These are phyloP conservation scores for Doris montereyensis DNA, from an alignment of 2,888 invertebrate species.

Conservation along the genomic window DNA sequence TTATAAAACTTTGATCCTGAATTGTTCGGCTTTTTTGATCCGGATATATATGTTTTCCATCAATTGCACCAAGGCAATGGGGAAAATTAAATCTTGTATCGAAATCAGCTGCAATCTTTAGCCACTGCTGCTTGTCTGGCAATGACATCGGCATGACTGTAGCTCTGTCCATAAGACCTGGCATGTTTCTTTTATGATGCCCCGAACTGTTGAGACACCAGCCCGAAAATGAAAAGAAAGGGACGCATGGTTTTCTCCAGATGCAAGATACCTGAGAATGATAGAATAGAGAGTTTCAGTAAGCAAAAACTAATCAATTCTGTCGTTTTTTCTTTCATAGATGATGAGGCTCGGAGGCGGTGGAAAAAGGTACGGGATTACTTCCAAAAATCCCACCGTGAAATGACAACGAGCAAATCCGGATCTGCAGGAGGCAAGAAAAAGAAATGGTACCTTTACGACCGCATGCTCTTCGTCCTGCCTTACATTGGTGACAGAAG, in stretches of 20 bases:
- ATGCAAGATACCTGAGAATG: too few relatives aligned
- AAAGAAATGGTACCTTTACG: slow-evolving; percentile 7
- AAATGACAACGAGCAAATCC: not conserved
- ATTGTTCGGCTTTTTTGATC: not conserved
- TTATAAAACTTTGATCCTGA: too few relatives aligned
- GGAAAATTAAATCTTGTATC: not conserved
- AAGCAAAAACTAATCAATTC: too few relatives aligned
- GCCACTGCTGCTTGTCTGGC: too few relatives aligned
- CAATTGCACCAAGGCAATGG: not conserved
- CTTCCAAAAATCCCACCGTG: slow-evolving; percentile 6
- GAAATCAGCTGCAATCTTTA: not conserved
- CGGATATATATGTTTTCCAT: not conserved
- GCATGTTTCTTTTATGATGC: too few relatives aligned
- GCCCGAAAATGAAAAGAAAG: too few relatives aligned
- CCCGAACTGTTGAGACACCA: too few relatives aligned
- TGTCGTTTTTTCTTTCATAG: slow-evolving; percentile 23
- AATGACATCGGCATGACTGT: too few relatives aligned
- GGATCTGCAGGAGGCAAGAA: slow-evolving; percentile 12
- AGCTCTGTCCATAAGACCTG: too few relatives aligned
- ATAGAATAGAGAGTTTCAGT: too few relatives aligned
- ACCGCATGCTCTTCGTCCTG: slow-evolving; percentile 3
- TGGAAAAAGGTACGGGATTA: not conserved
- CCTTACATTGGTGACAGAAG: slow-evolving; percentile 4
- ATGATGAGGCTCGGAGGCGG: not conserved
- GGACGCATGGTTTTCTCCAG: too few relatives aligned